Conservation (phyloP, 2,888 invertebrate genomes). For the Agonopterix alstromeriana region DNA sequence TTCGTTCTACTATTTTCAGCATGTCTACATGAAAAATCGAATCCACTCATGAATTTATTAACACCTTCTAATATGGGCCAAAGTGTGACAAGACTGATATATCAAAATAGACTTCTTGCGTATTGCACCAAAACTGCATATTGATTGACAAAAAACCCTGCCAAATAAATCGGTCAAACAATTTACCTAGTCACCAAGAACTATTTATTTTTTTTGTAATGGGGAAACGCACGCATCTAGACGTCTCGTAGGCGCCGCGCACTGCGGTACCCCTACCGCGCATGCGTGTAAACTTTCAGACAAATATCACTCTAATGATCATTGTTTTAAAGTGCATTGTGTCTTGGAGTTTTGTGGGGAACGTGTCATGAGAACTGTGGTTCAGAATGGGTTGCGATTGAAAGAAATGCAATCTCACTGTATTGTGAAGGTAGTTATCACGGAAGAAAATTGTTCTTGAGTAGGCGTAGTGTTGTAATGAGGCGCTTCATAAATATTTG, state of each 20-base stretch:
- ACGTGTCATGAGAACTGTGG: slow-evolving; percentile 27
- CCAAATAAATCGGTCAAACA: neutral
- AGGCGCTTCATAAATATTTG: neutral
- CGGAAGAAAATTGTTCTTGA: neutral
- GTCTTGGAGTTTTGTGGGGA: slow-evolving; percentile 3
- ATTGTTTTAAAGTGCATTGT: no score
- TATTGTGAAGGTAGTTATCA: neutral
- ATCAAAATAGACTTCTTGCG: no score
- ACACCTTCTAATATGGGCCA: no score
- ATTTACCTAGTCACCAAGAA: neutral
- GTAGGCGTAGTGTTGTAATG: neutral
- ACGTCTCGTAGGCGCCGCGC: slow-evolving; percentile 70
- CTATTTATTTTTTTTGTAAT: slow-evolving; percentile 44
- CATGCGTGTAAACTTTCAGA: slow-evolving; percentile 49
- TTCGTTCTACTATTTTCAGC: no score
- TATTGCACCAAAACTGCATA: no score
- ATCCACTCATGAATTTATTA: no score
- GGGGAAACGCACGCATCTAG: slow-evolving; percentile 57
- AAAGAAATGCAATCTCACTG: slow-evolving; percentile 28
- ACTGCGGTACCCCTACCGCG: slow-evolving; percentile 66
- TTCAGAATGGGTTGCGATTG: slow-evolving; percentile 34
- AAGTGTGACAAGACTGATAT: no score
- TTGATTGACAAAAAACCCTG: no score
- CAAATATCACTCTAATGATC: slow-evolving; percentile 27
- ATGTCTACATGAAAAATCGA: no score